Conservation (phyloP, 2,113 vertebrate species). For the Centropus bengalensis region DNA sequence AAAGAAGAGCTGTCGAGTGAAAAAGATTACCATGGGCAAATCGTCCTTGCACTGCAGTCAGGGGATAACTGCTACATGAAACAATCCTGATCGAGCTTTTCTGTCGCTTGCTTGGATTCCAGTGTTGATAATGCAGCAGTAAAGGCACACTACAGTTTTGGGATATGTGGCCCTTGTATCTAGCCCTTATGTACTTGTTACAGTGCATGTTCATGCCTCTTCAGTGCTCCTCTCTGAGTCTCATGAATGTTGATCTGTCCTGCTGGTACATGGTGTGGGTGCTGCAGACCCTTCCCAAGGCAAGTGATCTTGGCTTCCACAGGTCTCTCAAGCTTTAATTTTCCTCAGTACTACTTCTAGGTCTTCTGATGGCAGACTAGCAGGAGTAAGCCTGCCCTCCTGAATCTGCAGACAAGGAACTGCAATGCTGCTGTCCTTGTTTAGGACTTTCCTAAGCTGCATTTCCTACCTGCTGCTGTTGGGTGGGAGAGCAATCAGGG, state of each 20-base stretch:
- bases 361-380: neutral
- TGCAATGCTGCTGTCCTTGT: neutral
- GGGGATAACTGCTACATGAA: neutral
- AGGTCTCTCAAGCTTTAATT: neutral
- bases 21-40: neutral
- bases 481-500: neutral
- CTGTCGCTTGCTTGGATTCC: neutral
- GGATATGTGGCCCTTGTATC: neutral
- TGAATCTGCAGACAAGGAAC: neutral
- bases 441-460: neutral
- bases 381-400: neutral
- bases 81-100: neutral
- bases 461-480: neutral
- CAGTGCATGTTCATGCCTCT: neutral
- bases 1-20: neutral
- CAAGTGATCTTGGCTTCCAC: neutral
- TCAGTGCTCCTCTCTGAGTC: neutral
- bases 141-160: rapidly evolving
- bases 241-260: neutral
- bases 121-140: neutral
- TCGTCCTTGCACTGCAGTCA: rapidly evolving
- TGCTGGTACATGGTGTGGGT: neutral
- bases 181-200: neutral
- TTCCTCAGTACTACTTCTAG: neutral
- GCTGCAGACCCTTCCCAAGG: neutral